Conservation (phyloP, 2,888 invertebrate genomes). For the Arrhopalites spinosus region DNA sequence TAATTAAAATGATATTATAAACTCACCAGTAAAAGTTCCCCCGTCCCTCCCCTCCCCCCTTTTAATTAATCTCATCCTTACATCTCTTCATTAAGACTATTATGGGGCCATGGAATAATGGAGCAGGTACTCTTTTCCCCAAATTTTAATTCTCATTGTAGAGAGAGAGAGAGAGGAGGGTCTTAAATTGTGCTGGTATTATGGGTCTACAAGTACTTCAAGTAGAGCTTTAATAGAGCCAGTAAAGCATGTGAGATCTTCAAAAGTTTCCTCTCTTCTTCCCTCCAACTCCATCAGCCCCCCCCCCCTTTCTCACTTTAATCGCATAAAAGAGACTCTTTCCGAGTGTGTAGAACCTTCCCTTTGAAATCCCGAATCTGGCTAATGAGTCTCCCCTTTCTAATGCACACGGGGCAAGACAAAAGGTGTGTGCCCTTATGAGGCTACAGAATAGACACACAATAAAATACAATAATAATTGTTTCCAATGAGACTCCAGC, state of each 20-base stretch:
- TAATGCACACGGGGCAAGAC: not conserved
- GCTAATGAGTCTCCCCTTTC: constrained; percentile 9
- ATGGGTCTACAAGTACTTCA: no score
- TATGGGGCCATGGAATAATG: no score
- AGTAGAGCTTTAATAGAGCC: not conserved
- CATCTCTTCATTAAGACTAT: not conserved
- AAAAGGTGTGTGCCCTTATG: not conserved
- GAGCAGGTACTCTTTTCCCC: no score
- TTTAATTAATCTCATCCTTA: not conserved
- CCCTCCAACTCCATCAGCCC: not conserved
- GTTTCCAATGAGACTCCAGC: not conserved
- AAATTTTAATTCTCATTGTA: not conserved
- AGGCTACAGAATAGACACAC: not conserved
- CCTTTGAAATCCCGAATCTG: constrained; percentile 5
- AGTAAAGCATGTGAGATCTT: no score
- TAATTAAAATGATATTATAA: no score
- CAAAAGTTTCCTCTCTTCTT: not conserved
- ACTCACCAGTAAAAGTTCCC: not conserved
- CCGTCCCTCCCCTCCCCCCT: not conserved
- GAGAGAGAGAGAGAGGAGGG: not conserved
- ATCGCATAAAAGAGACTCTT: not conserved
- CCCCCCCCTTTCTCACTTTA: not conserved
- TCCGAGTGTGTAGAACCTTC: not conserved
- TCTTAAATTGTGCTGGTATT: no score
- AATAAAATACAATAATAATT: no score